Base-by-base conservation (phyloP, 2,888 invertebrate species). In the Lampropteryx suffumata region DNA sequence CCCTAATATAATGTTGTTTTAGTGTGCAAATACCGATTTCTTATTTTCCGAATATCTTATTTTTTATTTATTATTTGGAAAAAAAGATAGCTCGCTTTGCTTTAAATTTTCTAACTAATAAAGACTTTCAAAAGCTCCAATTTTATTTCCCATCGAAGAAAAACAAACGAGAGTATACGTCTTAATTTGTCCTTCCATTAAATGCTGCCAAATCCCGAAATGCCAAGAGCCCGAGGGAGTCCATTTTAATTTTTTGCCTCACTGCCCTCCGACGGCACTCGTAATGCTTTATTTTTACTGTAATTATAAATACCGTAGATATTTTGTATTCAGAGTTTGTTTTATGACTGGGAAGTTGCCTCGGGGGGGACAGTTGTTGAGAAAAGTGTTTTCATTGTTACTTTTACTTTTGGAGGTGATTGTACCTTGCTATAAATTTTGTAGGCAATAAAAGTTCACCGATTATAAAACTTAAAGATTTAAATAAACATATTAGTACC, bases 231-330 rank as follows among this genome's bases (percentile, higher is more conserved):
- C 66, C 58, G 56, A 32, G 47, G 64, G 65, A 69, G 64, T 63
- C 53, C 69, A 62, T 81, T 85, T 81, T 79, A 89, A 88, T 89
- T 89, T 87, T 84, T 85, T 83, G 86, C 85, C 79, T 67, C 73
- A 71, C 59, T 78, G 82, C 80, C 52, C 71, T 64, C 68, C 57
- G 59, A 42, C 57, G 12, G 34, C 24, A 48, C 44, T 53, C 57
- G 65, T 64, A 70, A 69, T 72, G 65, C 72, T 76, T 79, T 80
- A 79, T 80, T 83, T 81, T 76, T 72, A 73, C 71, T 70, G 74
- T 79, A 84, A 84, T 86, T 84, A 82, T 79, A 81, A 81, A 78
- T 72, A 65, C 72, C 65, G 53, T 51, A 59, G 52, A 55, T 64
- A 65, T 57, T 56, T 44, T 33, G 45, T 40, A 55, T 55, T 56